Percentiles rank a stretch among this genome's conserved stretches.
Evolutionary conservation across 2,888 invertebrate species (phyloP).

Genomic region (Epicampocera succincta): DNA sequence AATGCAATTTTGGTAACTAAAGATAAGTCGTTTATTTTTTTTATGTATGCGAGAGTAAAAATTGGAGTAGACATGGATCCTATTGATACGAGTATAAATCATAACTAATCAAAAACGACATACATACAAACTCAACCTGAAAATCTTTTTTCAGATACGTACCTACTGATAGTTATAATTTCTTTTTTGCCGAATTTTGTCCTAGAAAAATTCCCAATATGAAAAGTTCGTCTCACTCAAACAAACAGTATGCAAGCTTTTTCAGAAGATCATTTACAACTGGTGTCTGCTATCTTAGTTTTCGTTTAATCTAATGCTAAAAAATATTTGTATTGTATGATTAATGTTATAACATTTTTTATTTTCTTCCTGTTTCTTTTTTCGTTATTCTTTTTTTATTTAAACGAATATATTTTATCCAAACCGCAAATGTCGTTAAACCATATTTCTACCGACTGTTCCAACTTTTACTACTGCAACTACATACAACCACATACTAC

Average conservation of each 20-base stretch:
- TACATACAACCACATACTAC: not conserved
- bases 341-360: constrained; percentile 58
- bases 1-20: no score
- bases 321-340: constrained; percentile 19
- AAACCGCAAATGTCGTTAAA: constrained; percentile 29
- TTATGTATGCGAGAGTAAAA: no score
- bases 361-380: constrained; percentile 65
- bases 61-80: no score
- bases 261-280: constrained; percentile 15
- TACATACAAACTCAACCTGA: no score
- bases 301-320: constrained; percentile 37
- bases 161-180: no score
- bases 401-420: constrained; percentile 26
- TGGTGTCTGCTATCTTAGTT: not conserved
- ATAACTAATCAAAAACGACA: no score
- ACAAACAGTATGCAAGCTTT: not conserved
- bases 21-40: no score
- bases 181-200: constrained; percentile 23
- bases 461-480: constrained; percentile 6
- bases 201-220: not conserved
- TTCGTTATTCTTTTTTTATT: constrained; percentile 50
- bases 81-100: no score
- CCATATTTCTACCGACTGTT: constrained; percentile 32
- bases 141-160: no score
- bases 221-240: constrained; percentile 1